Evolutionary conservation across 2,113 vertebrate genomes (phyloP).

Genomic region (Oncorhynchus mykiss): DNA sequence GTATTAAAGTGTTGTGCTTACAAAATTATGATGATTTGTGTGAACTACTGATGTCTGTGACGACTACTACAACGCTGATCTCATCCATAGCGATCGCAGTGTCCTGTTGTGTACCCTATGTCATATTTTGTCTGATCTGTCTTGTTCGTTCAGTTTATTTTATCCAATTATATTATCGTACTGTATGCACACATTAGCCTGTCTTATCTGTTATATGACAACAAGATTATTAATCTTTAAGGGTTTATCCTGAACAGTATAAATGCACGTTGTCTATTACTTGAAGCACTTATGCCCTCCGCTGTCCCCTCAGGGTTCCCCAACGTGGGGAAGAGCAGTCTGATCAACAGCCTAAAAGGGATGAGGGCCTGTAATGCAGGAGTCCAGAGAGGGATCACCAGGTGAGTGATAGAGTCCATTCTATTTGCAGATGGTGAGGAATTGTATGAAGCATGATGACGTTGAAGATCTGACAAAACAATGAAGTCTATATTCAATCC

Average conservation of each 20-base stretch:
- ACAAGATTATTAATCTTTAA: too few species aligned
- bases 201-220: not conserved
- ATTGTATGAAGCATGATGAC: constrained; percentile 71
- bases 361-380: constrained; percentile 79
- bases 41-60: not conserved
- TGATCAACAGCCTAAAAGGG: constrained; percentile 91
- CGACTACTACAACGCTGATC: constrained; percentile 20
- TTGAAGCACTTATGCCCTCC: not conserved
- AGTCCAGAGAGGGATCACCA: constrained; percentile 84
- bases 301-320: constrained; percentile 82
- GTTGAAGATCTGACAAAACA: constrained; percentile 62
- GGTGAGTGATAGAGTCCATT: constrained; percentile 70
- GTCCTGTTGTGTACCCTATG: not conserved
- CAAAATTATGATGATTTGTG: constrained; percentile 11
- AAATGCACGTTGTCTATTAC: not conserved
- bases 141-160: too few species aligned
- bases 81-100: not conserved
- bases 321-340: constrained; percentile 95
- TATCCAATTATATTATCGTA: not conserved
- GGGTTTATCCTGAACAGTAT: too few species aligned
- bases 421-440: not conserved
- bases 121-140: too few species aligned
- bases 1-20: not conserved
- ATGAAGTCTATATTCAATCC: constrained; percentile 75
- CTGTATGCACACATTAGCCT: not conserved